These are phyloP conservation scores for Trematomus loennbergii DNA, from an alignment of 2,113 vertebrate genomes.

Conservation along the genomic window DNA sequence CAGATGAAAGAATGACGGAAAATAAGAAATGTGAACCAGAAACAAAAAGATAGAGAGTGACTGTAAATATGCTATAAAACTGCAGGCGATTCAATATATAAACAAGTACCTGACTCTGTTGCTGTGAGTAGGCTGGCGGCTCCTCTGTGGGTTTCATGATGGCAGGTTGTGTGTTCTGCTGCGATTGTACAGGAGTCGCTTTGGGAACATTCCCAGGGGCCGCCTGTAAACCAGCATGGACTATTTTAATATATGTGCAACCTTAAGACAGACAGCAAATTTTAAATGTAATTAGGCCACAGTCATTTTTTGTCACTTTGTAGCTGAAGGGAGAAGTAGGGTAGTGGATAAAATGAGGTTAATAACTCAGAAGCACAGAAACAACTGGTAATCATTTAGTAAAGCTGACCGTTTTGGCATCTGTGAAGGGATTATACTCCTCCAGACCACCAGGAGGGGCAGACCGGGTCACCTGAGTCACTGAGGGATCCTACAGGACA, in stretches of 20 bases:
- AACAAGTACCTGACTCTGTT: slow-evolving; percentile 81
- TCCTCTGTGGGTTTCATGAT: slow-evolving; percentile 99
- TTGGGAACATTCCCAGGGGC: slow-evolving; percentile 90
- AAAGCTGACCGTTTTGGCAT: slow-evolving; percentile 92
- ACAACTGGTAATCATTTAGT: slow-evolving; percentile 14
- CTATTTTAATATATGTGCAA: slow-evolving; percentile 32
- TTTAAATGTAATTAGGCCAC: slow-evolving; percentile 57
- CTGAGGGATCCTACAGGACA: slow-evolving; percentile 92
- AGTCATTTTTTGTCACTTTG: slow-evolving; percentile 49
- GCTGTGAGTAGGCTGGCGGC: slow-evolving; percentile 91
- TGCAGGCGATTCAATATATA: not conserved
- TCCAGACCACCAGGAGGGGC: slow-evolving; percentile 92
- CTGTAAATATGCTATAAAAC: not conserved
- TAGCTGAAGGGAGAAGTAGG: slow-evolving; percentile 28
- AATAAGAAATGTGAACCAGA: slow-evolving; percentile 50
- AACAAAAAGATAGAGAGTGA: slow-evolving; percentile 3
- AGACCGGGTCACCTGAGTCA: slow-evolving; percentile 96
- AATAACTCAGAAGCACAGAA: slow-evolving; percentile 39
- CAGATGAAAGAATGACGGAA: slow-evolving; percentile 26
- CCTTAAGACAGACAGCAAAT: slow-evolving; percentile 15
- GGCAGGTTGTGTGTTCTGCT: slow-evolving; percentile 95
- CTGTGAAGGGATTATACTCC: slow-evolving; percentile 99
- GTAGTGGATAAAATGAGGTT: slow-evolving; percentile 56
- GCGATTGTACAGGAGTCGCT: slow-evolving; percentile 86
- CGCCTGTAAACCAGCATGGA: slow-evolving; percentile 79